Evolutionary conservation across 2,113 vertebrate species (phyloP).

Genomic region (Triplophysa siluroides): DNA sequence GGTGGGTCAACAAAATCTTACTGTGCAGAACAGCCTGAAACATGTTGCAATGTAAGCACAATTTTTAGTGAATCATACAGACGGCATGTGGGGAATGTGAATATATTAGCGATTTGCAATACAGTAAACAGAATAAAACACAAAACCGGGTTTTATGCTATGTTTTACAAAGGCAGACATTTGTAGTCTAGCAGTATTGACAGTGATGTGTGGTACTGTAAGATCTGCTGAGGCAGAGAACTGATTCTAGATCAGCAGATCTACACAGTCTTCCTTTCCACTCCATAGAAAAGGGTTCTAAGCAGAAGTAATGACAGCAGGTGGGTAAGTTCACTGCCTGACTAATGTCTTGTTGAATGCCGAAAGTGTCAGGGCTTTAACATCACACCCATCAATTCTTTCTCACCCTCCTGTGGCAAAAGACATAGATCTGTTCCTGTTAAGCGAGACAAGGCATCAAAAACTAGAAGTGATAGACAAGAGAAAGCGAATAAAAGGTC

Average conservation of each 20-base stretch:
- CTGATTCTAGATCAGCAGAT: conserved; percentile 13
- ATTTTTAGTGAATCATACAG: not conserved
- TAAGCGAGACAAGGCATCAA: conserved; percentile 21
- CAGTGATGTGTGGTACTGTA: conserved; percentile 6
- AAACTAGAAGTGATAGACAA: not conserved
- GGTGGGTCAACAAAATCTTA: not conserved
- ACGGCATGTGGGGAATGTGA: not conserved
- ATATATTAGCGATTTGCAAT: not conserved
- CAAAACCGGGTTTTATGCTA: not conserved
- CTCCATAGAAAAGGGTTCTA: conserved; percentile 2
- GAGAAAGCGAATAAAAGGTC: not conserved
- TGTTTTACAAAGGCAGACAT: not conserved
- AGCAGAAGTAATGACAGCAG: conserved; percentile 22
- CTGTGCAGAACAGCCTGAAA: not conserved
- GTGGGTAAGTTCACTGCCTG: not conserved
- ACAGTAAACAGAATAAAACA: not conserved
- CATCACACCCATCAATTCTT: conserved; percentile 40
- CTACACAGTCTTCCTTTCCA: not conserved
- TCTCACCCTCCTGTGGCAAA: conserved; percentile 31
- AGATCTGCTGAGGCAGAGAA: conserved; percentile 19
- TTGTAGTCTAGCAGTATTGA: not conserved
- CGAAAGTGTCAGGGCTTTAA: conserved; percentile 35
- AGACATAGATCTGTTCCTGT: conserved; percentile 34
- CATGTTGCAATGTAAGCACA: not conserved
- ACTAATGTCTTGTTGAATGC: conserved; percentile 20